Evolutionary conservation across 1,140 invertebrate species (phyloP), one percentile per base, ranked within the genome.

Genomic region (Dufourea novaeangliae): DNA sequence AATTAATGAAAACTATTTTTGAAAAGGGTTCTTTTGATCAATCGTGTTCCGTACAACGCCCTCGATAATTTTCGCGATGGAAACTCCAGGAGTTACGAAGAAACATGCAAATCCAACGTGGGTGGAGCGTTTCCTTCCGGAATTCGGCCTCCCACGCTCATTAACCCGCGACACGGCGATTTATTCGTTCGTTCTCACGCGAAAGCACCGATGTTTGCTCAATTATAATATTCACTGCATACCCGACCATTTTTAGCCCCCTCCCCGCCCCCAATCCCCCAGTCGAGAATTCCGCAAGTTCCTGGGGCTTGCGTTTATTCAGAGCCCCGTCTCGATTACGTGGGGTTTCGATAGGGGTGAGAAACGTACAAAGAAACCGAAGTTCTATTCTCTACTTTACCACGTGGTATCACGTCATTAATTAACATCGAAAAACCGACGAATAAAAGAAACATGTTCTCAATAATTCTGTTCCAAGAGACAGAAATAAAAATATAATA

Each of bases 151-250:
- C 25, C 56, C 29, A n/a, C 56, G 12, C 29, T 59, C 27, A 59
- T 34, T 59, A 59, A 59, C 25, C 56, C 29, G 14, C 56, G 2
- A 14, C 27, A 1, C 6, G 25, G n/a, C 3, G 32, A 57, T 32
- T 32, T 20, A 57, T 32, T 29, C 32, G 32, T 61, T 37, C 57
- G 20, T 11, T 37, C 56, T 8, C 29, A 14, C 17, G 6, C 29
- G 29, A 34, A 61, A 61, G 5, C 57, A 22, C 57, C 32, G 20
- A 37, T 37, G 56, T 57, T 57, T 57, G 56, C 57, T 61, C 57
- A 22, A 37, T 61, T 61, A 61, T 61, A 61, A n/a, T 34, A 32
- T 59, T 59, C 56, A 32, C 56, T 17, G 29, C 20, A 34, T n/a
- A 59, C 14, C 17, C 29, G 29, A 59, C 20, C 27, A 37, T n/a